These are phyloP conservation scores for Eunapius fragilis DNA, from an alignment of 37 sponge, comb jelly and placozoan species.

Conservation along the genomic window DNA sequence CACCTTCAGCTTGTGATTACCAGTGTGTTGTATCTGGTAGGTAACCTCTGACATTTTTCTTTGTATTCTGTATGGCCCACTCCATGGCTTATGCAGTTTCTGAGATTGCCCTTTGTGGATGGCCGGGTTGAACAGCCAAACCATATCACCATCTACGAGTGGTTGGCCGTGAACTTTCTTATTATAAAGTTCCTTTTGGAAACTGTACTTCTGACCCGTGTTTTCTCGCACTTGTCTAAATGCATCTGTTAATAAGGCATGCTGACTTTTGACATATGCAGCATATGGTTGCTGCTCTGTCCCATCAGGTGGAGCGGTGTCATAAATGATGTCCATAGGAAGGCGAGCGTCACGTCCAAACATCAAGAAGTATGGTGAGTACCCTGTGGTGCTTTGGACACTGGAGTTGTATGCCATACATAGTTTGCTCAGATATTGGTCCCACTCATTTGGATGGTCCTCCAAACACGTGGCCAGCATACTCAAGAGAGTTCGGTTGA, in stretches of 20 bases:
- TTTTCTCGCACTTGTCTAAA: neutral
- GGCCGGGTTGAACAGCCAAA: conserved; percentile 5
- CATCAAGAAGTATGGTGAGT: conserved; percentile 26
- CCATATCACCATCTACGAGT: conserved; percentile 7
- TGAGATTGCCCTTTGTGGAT: neutral
- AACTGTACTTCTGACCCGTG: neutral
- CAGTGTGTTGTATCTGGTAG: conserved; percentile 18
- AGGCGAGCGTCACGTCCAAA: conserved; percentile 30
- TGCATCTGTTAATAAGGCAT: neutral
- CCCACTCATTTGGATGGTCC: conserved; percentile 17
- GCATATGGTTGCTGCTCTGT: neutral
- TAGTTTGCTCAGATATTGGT: neutral
- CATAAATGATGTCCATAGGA: conserved; percentile 38
- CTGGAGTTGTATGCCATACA: conserved; percentile 33
- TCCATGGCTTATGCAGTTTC: conserved; percentile 35
- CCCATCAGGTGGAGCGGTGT: neutral
- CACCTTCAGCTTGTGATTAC: neutral
- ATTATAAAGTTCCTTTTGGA: conserved; percentile 15
- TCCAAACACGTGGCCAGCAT: conserved; percentile 11
- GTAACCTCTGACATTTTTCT: neutral
- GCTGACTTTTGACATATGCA: conserved; percentile 4
- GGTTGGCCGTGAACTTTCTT: conserved; percentile 14
- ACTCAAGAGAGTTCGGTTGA: conserved; percentile 18
- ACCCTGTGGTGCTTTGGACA: conserved; percentile 18
- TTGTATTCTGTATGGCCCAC: conserved; percentile 19